These are phyloP conservation scores for Heliconius nattereri DNA, from an alignment of 1,140 invertebrate species.

Conservation along the genomic window DNA sequence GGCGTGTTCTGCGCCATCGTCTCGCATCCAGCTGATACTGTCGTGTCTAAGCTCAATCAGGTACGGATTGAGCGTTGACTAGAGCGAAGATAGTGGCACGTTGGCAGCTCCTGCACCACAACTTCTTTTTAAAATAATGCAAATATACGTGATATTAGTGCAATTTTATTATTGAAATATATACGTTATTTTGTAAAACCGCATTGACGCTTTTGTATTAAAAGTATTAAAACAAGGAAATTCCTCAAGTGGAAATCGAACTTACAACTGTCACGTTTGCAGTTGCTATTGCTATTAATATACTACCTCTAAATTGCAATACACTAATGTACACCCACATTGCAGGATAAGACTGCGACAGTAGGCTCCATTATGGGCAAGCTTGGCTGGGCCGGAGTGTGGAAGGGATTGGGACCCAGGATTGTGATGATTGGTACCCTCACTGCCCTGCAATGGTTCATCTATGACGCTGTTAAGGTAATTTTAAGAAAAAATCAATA, in stretches of 20 bases:
- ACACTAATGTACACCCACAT: neutral
- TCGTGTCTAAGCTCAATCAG: constrained; percentile 99
- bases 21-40: constrained; percentile 99
- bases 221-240: too few species aligned
- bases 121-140: too few species aligned
- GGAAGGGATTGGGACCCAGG: constrained; percentile 98
- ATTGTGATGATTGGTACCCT: constrained; percentile 99
- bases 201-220: too few species aligned
- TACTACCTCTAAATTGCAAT: too few species aligned
- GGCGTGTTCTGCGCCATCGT: constrained; percentile 99
- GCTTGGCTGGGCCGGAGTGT: constrained; percentile 87
- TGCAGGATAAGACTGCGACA: constrained; percentile 76
- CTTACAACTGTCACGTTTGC: too few species aligned
- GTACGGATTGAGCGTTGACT: constrained; percentile 35
- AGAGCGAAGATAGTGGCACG: too few species aligned
- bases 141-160: too few species aligned
- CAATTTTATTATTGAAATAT: too few species aligned
- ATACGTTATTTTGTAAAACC: too few species aligned
- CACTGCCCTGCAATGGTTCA: constrained; percentile 99
- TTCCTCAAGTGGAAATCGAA: too few species aligned
- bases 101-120: too few species aligned
- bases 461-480: constrained; percentile 98
- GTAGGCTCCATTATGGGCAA: constrained; percentile 79
- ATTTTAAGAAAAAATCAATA: neutral
- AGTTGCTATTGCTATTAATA: too few species aligned